These are phyloP conservation scores for Lampropteryx suffumata DNA, from an alignment of 2,888 invertebrate species.

Conservation along the genomic window DNA sequence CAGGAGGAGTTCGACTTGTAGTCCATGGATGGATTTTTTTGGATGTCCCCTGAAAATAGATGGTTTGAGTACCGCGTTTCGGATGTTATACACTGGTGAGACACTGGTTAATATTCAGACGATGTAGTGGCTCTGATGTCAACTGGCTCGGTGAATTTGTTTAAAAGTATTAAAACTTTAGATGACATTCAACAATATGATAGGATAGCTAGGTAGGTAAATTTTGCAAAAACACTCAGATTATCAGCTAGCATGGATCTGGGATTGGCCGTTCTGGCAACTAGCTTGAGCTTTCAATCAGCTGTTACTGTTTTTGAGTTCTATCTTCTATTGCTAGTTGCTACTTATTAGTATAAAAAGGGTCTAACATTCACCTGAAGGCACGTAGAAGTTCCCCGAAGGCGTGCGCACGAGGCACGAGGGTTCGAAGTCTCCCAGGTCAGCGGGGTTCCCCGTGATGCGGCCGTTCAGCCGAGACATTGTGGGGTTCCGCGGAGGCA, in stretches of 20 bases:
- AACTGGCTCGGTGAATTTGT: too few relatives aligned
- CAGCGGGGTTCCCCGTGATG: conserved; percentile 91
- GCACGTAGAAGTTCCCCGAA: conserved; percentile 96
- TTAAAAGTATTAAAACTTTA: too few relatives aligned
- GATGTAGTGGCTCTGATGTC: too few relatives aligned
- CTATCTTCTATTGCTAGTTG: background rate
- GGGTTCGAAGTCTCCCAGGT: conserved; percentile 92
- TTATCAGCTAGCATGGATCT: too few relatives aligned
- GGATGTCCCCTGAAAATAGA: conserved; percentile 90
- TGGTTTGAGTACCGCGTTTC: too few relatives aligned
- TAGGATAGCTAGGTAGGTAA: too few relatives aligned
- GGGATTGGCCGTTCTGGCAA: background rate
- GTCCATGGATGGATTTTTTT: conserved; percentile 94
- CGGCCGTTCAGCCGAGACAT: conserved; percentile 96
- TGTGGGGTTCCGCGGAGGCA: conserved; percentile 92
- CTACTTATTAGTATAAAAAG: conserved; percentile 29
- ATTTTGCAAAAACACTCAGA: too few relatives aligned
- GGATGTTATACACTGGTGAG: too few relatives aligned
- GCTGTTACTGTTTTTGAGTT: background rate
- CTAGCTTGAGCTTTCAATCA: too few relatives aligned
- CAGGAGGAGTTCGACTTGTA: conserved; percentile 94
- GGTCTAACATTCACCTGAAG: conserved; percentile 84
- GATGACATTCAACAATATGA: too few relatives aligned
- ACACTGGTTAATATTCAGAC: too few relatives aligned
- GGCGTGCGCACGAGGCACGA: conserved; percentile 95